Evolutionary conservation across 1,140 invertebrate species (phyloP).

Genomic region (Hylaeus volcanicus): DNA sequence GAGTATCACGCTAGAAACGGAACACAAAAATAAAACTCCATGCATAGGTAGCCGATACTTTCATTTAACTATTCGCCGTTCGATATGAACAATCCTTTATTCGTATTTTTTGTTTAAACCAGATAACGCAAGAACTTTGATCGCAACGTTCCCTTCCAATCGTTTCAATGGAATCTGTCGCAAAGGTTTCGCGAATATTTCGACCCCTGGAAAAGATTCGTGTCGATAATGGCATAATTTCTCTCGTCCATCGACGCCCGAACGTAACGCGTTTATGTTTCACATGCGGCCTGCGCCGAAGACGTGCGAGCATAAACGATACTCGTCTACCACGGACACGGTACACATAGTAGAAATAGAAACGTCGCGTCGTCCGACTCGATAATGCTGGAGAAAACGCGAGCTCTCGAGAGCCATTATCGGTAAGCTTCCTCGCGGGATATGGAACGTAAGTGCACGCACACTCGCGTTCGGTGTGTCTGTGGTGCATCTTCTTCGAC

Average conservation of each 20-base stretch:
- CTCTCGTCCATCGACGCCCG: background rate
- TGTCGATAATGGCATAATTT: slow-evolving; percentile 14
- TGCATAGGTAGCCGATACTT: too few species aligned
- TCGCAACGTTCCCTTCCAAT: too few species aligned
- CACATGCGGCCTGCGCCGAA: too few species aligned
- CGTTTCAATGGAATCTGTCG: too few species aligned
- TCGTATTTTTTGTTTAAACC: too few species aligned
- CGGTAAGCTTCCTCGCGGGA: background rate
- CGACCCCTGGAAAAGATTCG: background rate
- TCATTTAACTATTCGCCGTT: too few species aligned
- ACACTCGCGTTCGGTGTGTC: background rate
- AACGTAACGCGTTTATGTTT: background rate
- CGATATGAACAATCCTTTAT: too few species aligned
- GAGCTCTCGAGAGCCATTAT: slow-evolving; percentile 17
- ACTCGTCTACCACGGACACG: background rate
- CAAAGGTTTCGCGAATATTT: too few species aligned
- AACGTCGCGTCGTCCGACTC: slow-evolving; percentile 1
- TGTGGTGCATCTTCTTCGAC: background rate
- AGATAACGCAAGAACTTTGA: too few species aligned
- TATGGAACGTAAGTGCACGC: background rate
- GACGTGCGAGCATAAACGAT: background rate
- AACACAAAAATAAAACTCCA: too few species aligned
- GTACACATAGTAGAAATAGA: slow-evolving; percentile 15
- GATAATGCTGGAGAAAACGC: slow-evolving; percentile 28
- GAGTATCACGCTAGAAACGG: too few species aligned